Evolutionary conservation across 2,888 invertebrate genomes (phyloP).

Genomic region (Neuroscelio doddi): DNA sequence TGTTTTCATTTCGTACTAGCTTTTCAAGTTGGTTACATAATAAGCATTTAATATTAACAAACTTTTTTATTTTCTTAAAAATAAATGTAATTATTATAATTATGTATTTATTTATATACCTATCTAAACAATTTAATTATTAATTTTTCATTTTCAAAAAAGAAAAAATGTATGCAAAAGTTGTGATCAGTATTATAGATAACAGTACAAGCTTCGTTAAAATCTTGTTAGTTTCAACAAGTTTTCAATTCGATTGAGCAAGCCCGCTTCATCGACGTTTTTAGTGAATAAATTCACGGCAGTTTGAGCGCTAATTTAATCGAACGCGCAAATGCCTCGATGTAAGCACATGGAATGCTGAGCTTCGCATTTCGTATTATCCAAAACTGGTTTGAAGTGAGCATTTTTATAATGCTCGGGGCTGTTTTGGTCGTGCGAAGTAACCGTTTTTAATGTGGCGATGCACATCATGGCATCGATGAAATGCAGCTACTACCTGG

Average conservation of each 20-base stretch:
- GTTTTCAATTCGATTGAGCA: slow-evolving; percentile 10
- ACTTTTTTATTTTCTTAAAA: no score
- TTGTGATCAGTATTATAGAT: no score
- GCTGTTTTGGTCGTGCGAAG: slow-evolving; percentile 22
- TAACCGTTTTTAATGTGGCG: slow-evolving; percentile 10
- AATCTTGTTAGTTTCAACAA: slow-evolving; percentile 14
- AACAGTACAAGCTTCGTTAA: background rate
- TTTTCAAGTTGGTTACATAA: no score
- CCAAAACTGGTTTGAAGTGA: slow-evolving; percentile 22
- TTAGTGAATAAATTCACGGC: slow-evolving; percentile 22
- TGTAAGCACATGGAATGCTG: slow-evolving; percentile 16
- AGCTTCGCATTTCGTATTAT: slow-evolving; percentile 22
- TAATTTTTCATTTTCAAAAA: no score
- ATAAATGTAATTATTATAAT: no score
- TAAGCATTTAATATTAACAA: no score
- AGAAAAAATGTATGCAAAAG: no score
- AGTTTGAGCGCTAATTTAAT: slow-evolving; percentile 29
- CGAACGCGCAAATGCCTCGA: slow-evolving; percentile 15
- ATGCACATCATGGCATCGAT: slow-evolving; percentile 7
- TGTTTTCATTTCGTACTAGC: no score
- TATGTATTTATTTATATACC: no score
- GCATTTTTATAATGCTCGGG: slow-evolving; percentile 21
- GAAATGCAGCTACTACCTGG: slow-evolving; percentile 8
- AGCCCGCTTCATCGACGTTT: slow-evolving; percentile 13
- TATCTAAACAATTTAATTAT: no score